Evolutionary conservation across 2,113 vertebrate genomes (phyloP), one percentile per base, ranked within the genome.

Genomic region (Mus pahari): DNA sequence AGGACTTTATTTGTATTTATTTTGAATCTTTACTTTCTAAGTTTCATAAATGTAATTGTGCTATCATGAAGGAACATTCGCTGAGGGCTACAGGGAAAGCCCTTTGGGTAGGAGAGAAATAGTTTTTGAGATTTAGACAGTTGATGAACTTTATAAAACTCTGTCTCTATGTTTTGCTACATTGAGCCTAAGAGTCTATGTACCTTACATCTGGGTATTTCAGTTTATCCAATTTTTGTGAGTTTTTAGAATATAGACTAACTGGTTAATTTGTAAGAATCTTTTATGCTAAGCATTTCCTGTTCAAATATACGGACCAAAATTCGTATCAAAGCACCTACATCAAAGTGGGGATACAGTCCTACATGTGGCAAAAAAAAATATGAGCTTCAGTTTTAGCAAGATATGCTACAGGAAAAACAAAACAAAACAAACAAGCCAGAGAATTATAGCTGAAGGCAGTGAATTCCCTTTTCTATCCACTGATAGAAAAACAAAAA

Each of bases 11-110:
- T 92, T 89, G 31, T 94, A 86, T 94, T 91, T 94, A 64, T 84
- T 88, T 92, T 94, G 53, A 84, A 28, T 66, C 33, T 92, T 10
- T 58, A 60, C 42, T 89, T 96, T 95, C 70, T 92, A 74, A 88
- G 81, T 71, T 55, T 48, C 19, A 36, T 62, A 91, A 62, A 64
- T 77, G 22, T 53, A 87, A 83, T 75, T 90, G 36, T 93, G 31
- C 39, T 91, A 75, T 94, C 55, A 74, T 86, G 45, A 81, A 96
- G 55, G 50, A 89, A 48, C 39, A 79, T 91, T 83, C 92, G 20
- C 81, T 48, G 58, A 20, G 48, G 42, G 26, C 3, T 58, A 1
- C 42, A 8, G 13, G 66, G 50, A 68, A 79, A 9, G 39, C 2
- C 28, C 28, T 84, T 70, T 45, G 90, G n/a, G 68, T 17, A 93